A percentile compares a stretch with the other conserved stretches of the same genome.
Evolutionary conservation across 2,797 vertebrate genomes (phyloP).

Genomic region (Yasuhikotakia modesta): DNA sequence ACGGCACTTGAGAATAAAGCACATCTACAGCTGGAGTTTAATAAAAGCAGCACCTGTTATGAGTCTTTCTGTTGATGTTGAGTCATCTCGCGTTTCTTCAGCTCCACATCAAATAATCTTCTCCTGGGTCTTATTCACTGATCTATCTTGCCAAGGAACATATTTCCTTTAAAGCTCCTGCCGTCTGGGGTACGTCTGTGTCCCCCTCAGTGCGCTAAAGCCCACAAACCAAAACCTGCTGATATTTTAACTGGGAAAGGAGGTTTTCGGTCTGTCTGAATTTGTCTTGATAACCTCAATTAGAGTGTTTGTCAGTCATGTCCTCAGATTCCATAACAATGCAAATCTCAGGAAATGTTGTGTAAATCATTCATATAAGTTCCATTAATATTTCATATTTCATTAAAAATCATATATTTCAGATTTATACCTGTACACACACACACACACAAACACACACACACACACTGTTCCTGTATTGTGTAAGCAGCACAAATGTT

Average conservation of each 20-base stretch:
- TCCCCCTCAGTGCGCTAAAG: background rate
- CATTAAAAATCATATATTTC: no score
- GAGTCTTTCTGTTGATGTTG: conserved; percentile 23
- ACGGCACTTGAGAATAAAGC: background rate
- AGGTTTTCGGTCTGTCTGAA: conserved; percentile 32
- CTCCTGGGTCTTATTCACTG: conserved; percentile 39
- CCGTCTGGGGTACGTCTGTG: conserved; percentile 17
- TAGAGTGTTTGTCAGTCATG: conserved; percentile 22
- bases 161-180: conserved; percentile 28
- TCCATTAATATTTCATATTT: no score
- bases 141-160: conserved; percentile 29
- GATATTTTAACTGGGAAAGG: background rate
- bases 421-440: no score
- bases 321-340: conserved; percentile 36
- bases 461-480: no score
- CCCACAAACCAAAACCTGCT: background rate
- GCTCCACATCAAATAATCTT: conserved; percentile 44
- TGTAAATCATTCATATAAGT: no score
- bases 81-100: conserved; percentile 12
- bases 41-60: background rate
- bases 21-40: background rate
- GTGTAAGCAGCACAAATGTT: no score
- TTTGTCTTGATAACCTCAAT: conserved; percentile 22
- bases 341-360: background rate
- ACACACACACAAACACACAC: no score